These are phyloP conservation scores for Pseudotriccus pelzelni DNA, from an alignment of 2,797 vertebrate genomes.

Conservation along the genomic window DNA sequence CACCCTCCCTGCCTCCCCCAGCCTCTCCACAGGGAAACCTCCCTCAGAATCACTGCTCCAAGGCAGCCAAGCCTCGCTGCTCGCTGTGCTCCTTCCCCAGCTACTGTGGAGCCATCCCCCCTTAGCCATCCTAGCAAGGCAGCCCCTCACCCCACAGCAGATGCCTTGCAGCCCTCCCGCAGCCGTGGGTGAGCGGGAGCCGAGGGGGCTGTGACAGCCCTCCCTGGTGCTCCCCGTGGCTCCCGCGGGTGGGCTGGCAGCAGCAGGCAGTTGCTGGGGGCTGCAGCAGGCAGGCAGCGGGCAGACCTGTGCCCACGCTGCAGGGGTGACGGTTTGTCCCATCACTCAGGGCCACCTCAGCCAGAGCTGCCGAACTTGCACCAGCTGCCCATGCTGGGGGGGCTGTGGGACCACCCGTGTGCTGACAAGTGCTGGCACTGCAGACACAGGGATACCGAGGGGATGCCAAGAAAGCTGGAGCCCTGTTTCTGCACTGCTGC, in stretches of 20 bases:
- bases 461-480: not conserved
- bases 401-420: fast-evolving
- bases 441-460: not conserved
- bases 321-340: fast-evolving
- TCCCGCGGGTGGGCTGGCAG: not conserved
- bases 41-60: not conserved
- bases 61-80: not conserved
- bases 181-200: not conserved
- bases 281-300: not conserved
- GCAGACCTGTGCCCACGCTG: not conserved
- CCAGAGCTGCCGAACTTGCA: not conserved
- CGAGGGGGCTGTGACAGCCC: not conserved
- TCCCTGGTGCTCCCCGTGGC: fast-evolving
- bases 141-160: not conserved
- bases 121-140: not conserved
- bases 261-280: not conserved
- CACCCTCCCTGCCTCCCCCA: constrained; percentile 4
- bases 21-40: constrained; percentile 19
- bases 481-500: not conserved
- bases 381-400: fast-evolving
- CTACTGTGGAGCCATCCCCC: not conserved
- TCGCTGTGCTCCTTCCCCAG: not conserved
- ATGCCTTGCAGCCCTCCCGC: fast-evolving
- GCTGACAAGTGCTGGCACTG: fast-evolving
- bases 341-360: not conserved